Evolutionary conservation across 2,888 invertebrate genomes (phyloP).

Genomic region (Ennomos fuscantarius): DNA sequence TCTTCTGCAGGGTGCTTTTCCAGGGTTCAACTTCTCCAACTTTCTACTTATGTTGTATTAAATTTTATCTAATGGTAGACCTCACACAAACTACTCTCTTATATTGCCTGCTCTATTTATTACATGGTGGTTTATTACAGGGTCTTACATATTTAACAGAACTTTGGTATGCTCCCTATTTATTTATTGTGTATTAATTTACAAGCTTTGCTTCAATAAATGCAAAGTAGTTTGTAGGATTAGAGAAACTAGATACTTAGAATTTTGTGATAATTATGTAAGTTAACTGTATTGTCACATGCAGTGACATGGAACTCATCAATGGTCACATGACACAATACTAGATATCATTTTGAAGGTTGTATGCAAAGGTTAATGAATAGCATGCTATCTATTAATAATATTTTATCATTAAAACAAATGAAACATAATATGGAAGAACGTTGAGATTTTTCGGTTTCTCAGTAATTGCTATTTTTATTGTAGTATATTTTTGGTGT

Average conservation of each 20-base stretch:
- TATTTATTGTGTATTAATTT: constrained; percentile 22
- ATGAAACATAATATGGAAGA: too few species aligned
- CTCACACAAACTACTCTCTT: not conserved
- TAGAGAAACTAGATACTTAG: constrained; percentile 38
- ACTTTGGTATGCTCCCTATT: constrained; percentile 11
- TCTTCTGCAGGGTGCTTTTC: too few species aligned
- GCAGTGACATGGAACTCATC: not conserved
- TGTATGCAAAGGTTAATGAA: too few species aligned
- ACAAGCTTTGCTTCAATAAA: constrained; percentile 33
- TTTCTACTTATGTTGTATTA: too few species aligned
- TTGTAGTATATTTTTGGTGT: too few species aligned
- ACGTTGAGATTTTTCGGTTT: too few species aligned
- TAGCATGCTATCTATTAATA: too few species aligned
- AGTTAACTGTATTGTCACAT: constrained; percentile 37
- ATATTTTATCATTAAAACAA: too few species aligned
- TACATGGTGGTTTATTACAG: constrained; percentile 30
- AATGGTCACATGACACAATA: too few species aligned
- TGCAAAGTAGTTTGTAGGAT: constrained; percentile 30
- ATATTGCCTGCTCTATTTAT: constrained; percentile 4
- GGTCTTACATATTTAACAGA: constrained; percentile 17
- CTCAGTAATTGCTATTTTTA: too few species aligned
- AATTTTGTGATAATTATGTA: constrained; percentile 56
- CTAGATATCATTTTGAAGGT: too few species aligned
- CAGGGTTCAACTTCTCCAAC: too few species aligned
- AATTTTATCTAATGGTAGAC: not conserved